Base-by-base conservation (phyloP, 2,888 invertebrate genomes). In the Caenorhabditis sp. region DNA sequence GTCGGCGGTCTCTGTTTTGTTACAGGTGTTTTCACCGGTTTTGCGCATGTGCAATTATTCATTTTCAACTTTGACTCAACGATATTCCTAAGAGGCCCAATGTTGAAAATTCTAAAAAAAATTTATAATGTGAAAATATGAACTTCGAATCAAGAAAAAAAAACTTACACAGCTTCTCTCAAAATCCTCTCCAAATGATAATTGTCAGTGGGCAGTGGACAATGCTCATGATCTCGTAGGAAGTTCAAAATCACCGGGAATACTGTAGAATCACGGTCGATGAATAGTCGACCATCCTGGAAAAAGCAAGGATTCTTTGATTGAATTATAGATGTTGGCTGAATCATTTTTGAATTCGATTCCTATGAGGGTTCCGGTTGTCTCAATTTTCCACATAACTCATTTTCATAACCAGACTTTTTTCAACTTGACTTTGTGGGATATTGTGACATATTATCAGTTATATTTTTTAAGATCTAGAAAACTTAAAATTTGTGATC, bases 181-280 rank as follows among this genome's bases (percentile, higher is more conserved):
- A 69, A 64, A 20, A 82, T 69, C 36, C 72, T 62, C 50, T 62
- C 60, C 54, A 82, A 54, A 12, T 70, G 69, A 65, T 76, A 82
- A 23, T 80, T 79, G 50, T 82, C 80, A 25, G 59, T 62, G 7
- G 82, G 82, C 14, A 82, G 63, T 1, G 80, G 78, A 67, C 76
- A 76, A 10, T 65, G 66, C 21, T 66, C 67, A 10, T 80, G 80
- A 63, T 82, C 82, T 26, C 82, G 69, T 4, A 81, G 63, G 54
- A 74, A 82, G 36, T 79, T 77, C 26, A 82, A 66, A 64, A 82
- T 72, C 1, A 80, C 67, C 12, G 79, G 78, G 59, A 82, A 82
- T 1, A 81, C 62, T 0, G 76, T 56, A 0, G 78, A 70, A 61
- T 82, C 82, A 2, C 82, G 64, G 59, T 82, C 82, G 21, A 82